Evolutionary conservation across 2,888 invertebrate genomes (phyloP).

Genomic region (Bugula neritina): DNA sequence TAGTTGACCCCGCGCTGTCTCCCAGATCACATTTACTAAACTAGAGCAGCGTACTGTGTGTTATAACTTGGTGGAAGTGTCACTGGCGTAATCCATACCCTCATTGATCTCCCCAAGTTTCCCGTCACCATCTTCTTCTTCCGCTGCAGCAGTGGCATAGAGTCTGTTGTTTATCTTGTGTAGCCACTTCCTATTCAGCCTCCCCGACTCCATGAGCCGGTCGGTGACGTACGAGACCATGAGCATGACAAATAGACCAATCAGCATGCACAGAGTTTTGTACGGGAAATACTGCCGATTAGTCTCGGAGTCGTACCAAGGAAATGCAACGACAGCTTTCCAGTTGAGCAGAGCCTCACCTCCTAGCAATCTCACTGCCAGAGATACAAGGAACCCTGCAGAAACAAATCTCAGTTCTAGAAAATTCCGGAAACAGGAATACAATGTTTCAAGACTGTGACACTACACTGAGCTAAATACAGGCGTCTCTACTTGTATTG

Average conservation of each 20-base stretch:
- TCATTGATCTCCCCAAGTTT: neutral
- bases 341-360: conserved; percentile 75
- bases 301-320: conserved; percentile 39
- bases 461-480: too few species aligned
- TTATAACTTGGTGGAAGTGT: too few species aligned
- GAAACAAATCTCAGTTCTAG: too few species aligned
- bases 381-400: conserved; percentile 62
- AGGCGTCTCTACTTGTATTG: too few species aligned
- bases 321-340: conserved; percentile 30
- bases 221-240: conserved; percentile 55
- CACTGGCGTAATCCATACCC: neutral
- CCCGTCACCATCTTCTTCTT: neutral
- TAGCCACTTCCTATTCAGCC: conserved; percentile 3
- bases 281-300: conserved; percentile 82
- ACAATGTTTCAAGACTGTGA: too few species aligned
- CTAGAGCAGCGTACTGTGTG: too few species aligned
- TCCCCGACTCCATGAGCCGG: conserved; percentile 41
- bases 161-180: neutral
- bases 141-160: neutral
- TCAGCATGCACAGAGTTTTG: conserved; percentile 85
- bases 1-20: too few species aligned
- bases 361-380: conserved; percentile 71
- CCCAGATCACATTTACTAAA: too few species aligned
- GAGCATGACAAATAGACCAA: conserved; percentile 52
- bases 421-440: too few species aligned